A percentile compares a stretch with the other conserved stretches of the same genome.
Conservation (phyloP, 2,888 invertebrate genomes). For the Synergus itoensis region DNA sequence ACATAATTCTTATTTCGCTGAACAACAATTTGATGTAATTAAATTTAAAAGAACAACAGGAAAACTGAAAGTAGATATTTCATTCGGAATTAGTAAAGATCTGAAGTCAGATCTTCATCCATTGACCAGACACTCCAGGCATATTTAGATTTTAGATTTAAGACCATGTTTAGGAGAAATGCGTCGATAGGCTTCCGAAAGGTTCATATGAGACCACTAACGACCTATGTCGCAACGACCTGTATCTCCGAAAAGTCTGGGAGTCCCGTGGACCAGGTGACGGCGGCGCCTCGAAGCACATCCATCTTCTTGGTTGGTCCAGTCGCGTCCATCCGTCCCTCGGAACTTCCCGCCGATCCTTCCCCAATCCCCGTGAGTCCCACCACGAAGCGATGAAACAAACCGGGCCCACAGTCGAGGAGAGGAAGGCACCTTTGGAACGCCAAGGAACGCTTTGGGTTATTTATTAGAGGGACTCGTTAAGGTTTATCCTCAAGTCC, state of each 20-base stretch:
- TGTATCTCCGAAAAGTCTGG: constrained; percentile 59
- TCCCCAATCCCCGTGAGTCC: background rate
- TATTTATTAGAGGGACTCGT: constrained; percentile 75
- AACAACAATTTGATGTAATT: too few species aligned
- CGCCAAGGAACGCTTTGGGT: constrained; percentile 59
- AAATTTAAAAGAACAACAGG: background rate
- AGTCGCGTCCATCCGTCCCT: constrained; percentile 58
- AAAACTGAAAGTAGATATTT: background rate
- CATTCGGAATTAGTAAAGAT: background rate
- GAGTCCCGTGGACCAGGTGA: constrained; percentile 71
- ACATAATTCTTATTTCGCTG: too few species aligned
- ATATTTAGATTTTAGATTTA: background rate
- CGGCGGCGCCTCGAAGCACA: constrained; percentile 75
- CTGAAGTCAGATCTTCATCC: background rate
- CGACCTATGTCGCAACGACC: background rate
- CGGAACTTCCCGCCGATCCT: constrained; percentile 50
- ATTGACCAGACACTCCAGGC: background rate
- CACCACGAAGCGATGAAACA: constrained; percentile 43
- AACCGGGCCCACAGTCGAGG: constrained; percentile 14
- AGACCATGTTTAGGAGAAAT: background rate
- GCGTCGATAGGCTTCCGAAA: constrained; percentile 1
- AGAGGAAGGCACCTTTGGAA: constrained; percentile 48
- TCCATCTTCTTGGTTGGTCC: constrained; percentile 71
- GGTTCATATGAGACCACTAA: constrained; percentile 12
- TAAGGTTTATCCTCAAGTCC: constrained; percentile 66